phyloP scores from a whole-genome alignment of 2,113 vertebrate species.

The Oncorhynchus mykiss region DNA sequence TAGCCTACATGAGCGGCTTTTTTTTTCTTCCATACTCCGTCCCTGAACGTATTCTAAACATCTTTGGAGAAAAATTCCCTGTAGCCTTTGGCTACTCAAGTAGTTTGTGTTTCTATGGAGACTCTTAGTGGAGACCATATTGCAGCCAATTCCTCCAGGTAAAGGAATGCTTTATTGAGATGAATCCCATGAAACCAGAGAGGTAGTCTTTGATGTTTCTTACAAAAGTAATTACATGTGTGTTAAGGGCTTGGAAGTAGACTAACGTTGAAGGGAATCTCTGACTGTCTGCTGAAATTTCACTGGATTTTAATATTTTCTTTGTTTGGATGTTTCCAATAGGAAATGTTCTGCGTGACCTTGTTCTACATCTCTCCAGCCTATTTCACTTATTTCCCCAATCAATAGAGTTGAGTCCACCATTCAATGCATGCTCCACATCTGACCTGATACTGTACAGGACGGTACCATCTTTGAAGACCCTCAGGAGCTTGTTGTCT shows the following conservation, averaged over 20 bases:
- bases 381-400: background rate
- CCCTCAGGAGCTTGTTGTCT: conserved; percentile 96
- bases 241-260: background rate
- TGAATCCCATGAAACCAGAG: conserved; percentile 48
- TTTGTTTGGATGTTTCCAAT: background rate
- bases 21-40: conserved; percentile 12
- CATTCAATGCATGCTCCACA: background rate
- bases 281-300: background rate
- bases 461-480: conserved; percentile 96
- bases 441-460: conserved; percentile 95
- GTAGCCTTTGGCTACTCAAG: background rate
- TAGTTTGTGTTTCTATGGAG: background rate
- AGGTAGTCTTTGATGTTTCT: conserved; percentile 54
- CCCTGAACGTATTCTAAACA: background rate
- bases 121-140: conserved; percentile 27
- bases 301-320: background rate
- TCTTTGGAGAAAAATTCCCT: background rate
- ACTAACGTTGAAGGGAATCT: background rate
- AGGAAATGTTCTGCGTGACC: background rate
- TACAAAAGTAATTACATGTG: conserved; percentile 14
- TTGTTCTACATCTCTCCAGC: background rate
- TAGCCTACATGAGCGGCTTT: background rate
- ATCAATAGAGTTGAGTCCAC: background rate
- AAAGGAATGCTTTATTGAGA: conserved; percentile 25
- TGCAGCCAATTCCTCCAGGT: background rate